Evolutionary conservation across 2,797 vertebrate genomes (phyloP).

Genomic region (Neosalanx taihuensis): DNA sequence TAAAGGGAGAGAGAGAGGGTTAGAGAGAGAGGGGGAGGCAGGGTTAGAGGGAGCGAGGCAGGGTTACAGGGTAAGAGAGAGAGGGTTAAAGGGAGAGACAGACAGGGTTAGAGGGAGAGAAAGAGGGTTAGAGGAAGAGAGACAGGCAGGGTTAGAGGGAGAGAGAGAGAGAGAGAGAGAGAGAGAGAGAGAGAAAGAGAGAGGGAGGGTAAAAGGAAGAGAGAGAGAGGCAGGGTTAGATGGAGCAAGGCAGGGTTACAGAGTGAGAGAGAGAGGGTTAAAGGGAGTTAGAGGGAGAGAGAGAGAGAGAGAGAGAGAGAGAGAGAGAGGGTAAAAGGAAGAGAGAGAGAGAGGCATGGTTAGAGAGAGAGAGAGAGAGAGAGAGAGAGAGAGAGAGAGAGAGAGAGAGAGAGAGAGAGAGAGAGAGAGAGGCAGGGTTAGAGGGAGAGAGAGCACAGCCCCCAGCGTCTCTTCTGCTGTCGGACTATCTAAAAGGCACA

Average conservation of each 20-base stretch:
- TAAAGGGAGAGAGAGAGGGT: slow-evolving; percentile 5
- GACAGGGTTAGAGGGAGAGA: no score
- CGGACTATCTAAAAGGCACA: no score
- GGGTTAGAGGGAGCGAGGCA: slow-evolving; percentile 6
- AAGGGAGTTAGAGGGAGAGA: not conserved
- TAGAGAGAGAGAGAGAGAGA: slow-evolving; percentile 7
- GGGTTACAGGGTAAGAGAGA: no score
- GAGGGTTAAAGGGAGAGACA: not conserved
- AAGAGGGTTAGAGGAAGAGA: not conserved
- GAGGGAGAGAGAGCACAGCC: not conserved
- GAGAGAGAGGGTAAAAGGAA: no score
- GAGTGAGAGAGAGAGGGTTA: not conserved
- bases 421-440: not conserved
- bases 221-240: not conserved
- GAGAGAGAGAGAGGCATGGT: slow-evolving; percentile 3
- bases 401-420: not conserved
- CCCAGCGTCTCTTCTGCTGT: not conserved
- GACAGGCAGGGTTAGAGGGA: no score
- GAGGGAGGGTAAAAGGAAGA: no score
- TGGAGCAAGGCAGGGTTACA: not conserved
- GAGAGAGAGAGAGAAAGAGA: not conserved
- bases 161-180: no score
- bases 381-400: slow-evolving; percentile 4
- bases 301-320: slow-evolving; percentile 4
- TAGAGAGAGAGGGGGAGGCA: not conserved